Conservation (phyloP, 1,140 invertebrate genomes). For the Drosophila burlai region DNA sequence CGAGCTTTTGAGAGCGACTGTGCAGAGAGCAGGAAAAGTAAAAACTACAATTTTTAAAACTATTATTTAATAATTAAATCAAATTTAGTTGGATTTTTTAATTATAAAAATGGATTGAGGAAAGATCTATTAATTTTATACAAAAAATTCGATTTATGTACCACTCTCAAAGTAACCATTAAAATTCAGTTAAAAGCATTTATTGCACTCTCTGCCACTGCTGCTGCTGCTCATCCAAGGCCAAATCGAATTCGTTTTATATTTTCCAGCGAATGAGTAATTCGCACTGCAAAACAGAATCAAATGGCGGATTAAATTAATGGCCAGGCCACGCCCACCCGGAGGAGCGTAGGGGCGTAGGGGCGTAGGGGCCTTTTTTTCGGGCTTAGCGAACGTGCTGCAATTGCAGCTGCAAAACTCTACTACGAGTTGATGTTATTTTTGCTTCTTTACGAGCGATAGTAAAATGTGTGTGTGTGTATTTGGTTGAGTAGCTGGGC, state of each 20-base stretch:
- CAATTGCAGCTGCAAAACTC: constrained; percentile 44
- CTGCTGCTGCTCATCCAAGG: constrained; percentile 23
- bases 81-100: background rate
- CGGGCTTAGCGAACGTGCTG: constrained; percentile 17
- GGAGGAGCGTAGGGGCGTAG: background rate
- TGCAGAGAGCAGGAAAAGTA: background rate
- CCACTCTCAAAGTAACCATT: background rate
- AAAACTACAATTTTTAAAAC: background rate
- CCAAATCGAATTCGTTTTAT: constrained; percentile 33
- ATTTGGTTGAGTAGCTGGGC: constrained; percentile 37
- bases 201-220: background rate
- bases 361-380: background rate
- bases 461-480: constrained; percentile 62
- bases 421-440: constrained; percentile 43
- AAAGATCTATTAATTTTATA: background rate
- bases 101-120: background rate
- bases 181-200: constrained; percentile 10
- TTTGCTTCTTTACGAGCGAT: constrained; percentile 71
- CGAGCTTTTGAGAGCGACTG: constrained; percentile 34
- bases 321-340: constrained; percentile 56
- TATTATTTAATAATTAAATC: background rate
- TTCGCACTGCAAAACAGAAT: constrained; percentile 39
- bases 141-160: background rate
- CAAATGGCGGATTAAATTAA: constrained; percentile 61
- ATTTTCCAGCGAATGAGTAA: constrained; percentile 49